Evolutionary conservation across 2,797 vertebrate genomes (phyloP).

Genomic region (Oreochromis mossambicus): DNA sequence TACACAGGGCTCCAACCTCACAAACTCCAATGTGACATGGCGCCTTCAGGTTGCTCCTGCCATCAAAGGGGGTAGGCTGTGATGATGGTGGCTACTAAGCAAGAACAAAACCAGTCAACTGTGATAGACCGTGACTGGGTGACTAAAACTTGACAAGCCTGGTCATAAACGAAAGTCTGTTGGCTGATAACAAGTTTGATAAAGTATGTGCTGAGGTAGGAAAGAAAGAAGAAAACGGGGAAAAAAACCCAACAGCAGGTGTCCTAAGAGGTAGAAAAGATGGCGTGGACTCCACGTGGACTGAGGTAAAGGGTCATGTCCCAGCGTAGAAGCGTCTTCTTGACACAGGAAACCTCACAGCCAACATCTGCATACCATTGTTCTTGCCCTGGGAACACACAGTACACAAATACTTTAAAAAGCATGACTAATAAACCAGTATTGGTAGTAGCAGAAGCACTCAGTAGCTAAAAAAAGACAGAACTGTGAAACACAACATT

Average conservation of each 20-base stretch:
- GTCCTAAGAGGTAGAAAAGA: slow-evolving; percentile 16
- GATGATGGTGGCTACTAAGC: not conserved
- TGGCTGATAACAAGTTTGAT: slow-evolving; percentile 5
- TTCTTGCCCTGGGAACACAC: not conserved
- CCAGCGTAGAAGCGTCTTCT: not conserved
- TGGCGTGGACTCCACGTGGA: not conserved
- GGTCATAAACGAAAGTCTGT: not conserved
- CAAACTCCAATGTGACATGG: slow-evolving; percentile 47
- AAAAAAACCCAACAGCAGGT: not conserved
- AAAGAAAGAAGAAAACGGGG: not conserved
- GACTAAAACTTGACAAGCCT: not conserved
- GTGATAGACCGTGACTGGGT: not conserved
- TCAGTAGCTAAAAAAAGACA: not conserved
- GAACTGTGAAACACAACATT: not conserved
- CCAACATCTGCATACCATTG: not conserved
- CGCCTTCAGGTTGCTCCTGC: slow-evolving; percentile 6
- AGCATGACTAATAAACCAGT: not conserved
- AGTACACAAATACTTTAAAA: not conserved
- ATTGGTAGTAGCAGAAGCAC: not conserved
- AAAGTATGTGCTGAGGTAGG: slow-evolving; percentile 21
- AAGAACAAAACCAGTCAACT: not conserved
- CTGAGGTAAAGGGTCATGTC: slow-evolving; percentile 40
- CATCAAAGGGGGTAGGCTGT: not conserved
- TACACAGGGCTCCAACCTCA: slow-evolving; percentile 79
- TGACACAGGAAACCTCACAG: not conserved